Evolutionary conservation across 1,140 invertebrate genomes (phyloP).

Genomic region (Heliconius nattereri): DNA sequence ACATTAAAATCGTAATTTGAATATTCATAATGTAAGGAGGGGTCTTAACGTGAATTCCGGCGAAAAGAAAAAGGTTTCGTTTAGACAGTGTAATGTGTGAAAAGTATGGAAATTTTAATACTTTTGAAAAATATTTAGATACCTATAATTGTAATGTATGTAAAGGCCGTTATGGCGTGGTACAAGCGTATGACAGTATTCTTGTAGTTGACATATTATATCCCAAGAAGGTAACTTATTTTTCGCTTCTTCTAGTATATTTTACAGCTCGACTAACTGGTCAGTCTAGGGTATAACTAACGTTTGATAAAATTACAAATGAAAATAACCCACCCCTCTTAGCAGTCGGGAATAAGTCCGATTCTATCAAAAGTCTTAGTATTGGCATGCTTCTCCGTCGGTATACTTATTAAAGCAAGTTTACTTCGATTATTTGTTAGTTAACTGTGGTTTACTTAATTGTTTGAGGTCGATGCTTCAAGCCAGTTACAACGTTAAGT

Average conservation of each 20-base stretch:
- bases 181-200: too few species aligned
- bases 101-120: conserved; percentile 18
- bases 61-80: conserved; percentile 37
- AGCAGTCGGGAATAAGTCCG: too few species aligned
- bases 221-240: too few species aligned
- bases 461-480: conserved; percentile 48
- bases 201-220: too few species aligned
- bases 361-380: too few species aligned
- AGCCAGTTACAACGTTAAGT: conserved; percentile 41
- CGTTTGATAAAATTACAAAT: too few species aligned
- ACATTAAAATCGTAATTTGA: conserved; percentile 41
- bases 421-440: conserved; percentile 53
- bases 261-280: too few species aligned
- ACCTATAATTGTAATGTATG: too few species aligned
- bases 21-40: conserved; percentile 41
- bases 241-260: too few species aligned
- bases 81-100: conserved; percentile 18
- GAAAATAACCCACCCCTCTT: too few species aligned
- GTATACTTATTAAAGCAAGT: conserved; percentile 44
- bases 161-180: too few species aligned
- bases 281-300: too few species aligned
- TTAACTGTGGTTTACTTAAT: conserved; percentile 54
- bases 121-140: not conserved
- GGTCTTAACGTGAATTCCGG: conserved; percentile 35
- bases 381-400: not conserved